Percentiles rank a stretch among this genome's conserved stretches.
These are phyloP conservation scores for Chlorodrepanis virens DNA, from an alignment of 2,113 vertebrate species.

Conservation along the genomic window DNA sequence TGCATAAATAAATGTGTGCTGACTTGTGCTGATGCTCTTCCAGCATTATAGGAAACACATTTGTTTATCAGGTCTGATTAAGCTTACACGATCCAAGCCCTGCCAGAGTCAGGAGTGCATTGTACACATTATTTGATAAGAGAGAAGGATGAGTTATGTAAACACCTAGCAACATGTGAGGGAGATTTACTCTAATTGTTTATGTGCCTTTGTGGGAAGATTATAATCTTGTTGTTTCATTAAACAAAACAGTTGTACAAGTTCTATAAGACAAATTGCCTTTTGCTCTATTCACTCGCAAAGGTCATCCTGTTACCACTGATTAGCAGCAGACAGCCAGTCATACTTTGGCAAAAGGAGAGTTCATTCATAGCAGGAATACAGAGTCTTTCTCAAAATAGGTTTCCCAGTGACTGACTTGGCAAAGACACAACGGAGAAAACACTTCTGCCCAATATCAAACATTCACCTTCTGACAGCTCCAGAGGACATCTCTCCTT, in stretches of 20 bases:
- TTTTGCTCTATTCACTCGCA: slow-evolving; percentile 66
- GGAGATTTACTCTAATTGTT: slow-evolving; percentile 70
- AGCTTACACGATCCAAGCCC: slow-evolving; percentile 7
- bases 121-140: slow-evolving; percentile 54
- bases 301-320: slow-evolving; percentile 67
- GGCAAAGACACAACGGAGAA: slow-evolving; percentile 37
- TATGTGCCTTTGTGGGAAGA: slow-evolving; percentile 67
- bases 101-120: slow-evolving; percentile 51
- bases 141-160: slow-evolving; percentile 63
- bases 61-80: slow-evolving; percentile 47
- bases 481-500: slow-evolving; percentile 39
- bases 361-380: slow-evolving; percentile 63
- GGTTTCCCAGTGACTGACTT: slow-evolving; percentile 63
- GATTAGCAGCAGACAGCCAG: slow-evolving; percentile 50
- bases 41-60: slow-evolving; percentile 46
- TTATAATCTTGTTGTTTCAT: slow-evolving; percentile 67
- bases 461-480: slow-evolving; percentile 47
- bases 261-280: slow-evolving; percentile 66
- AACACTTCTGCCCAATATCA: slow-evolving; percentile 19
- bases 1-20: slow-evolving; percentile 3
- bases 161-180: slow-evolving; percentile 57
- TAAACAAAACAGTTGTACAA: slow-evolving; percentile 68
- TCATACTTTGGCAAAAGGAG: slow-evolving; percentile 25
- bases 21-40: background rate
- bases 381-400: slow-evolving; percentile 51